Evolutionary conservation across 1,140 invertebrate species (phyloP), one percentile per base, ranked within the genome.

Genomic region (Neodiprion lecontei): DNA sequence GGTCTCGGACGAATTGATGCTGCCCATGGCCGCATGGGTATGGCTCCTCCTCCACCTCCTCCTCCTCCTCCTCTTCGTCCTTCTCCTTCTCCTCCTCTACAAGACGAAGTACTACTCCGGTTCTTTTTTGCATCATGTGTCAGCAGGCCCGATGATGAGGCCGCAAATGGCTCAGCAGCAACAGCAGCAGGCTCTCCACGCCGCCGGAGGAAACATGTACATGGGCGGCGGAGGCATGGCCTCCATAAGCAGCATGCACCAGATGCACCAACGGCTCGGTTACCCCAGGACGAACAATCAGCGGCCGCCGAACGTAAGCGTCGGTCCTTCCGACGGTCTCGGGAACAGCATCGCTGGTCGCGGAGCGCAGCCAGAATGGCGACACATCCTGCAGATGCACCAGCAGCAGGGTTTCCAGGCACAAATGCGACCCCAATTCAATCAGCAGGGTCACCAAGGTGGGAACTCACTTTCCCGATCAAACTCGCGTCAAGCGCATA

Each of bases 341-440:
- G 85, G 83, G 10, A 88, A 88, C 74, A 88, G 83, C 68, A 86
- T 89, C 28, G 80, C 82, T 5, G 83, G 81, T 72, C 83, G 87
- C 8, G 84, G 83, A 1, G 77, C 79, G 61, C 84, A 87, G 73
- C 86, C 86, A 72, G 94, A 94, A 80, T 94, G 93, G 93, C 88
- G 93, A 72, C 93, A 94, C 73, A 88, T 93, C 76, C 86, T 94
- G 79, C 28, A 40, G 28, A 90, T 94, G 89, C 93, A 93, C 87
- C 91, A 92, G 75, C 92, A 93, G 80, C 89, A 91, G 70, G 88
- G 87, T 79, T 91, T 91, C 82, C 88, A 85, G 70, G 86, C 88
- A 11, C 89, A 91, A 74, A 90, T 88, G 87, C 85, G 92, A 69
- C 92, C 92, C 66, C 91, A 90, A 83, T 92, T 93, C 78, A 87